Evolutionary conservation across 2,888 invertebrate genomes (phyloP).

Genomic region (Parnassius mnemosyne): DNA sequence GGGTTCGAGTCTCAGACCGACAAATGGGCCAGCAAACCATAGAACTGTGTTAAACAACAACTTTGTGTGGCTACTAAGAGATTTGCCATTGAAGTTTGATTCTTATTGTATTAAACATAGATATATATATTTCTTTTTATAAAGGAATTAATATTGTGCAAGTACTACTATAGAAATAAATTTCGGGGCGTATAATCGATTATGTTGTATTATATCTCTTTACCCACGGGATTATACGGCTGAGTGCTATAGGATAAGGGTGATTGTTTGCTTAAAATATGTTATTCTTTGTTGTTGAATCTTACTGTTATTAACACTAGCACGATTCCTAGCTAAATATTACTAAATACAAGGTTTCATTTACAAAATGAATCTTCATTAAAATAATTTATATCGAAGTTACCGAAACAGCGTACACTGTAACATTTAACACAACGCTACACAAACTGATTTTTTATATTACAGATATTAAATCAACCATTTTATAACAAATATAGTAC

Average conservation of each 20-base stretch:
- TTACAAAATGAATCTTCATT: too few relatives aligned
- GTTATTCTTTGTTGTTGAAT: slow-evolving; percentile 32
- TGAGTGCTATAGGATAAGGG: slow-evolving; percentile 40
- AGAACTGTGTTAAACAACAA: slow-evolving; percentile 33
- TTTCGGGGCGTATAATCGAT: slow-evolving; percentile 68
- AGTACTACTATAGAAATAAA: slow-evolving; percentile 48
- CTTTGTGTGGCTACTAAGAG: slow-evolving; percentile 25
- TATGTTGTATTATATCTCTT: slow-evolving; percentile 64
- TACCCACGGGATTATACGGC: slow-evolving; percentile 48
- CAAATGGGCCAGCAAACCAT: slow-evolving; percentile 61
- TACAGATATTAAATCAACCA: too few relatives aligned
- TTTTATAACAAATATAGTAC: too few relatives aligned
- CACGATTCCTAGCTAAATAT: neutral
- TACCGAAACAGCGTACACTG: too few relatives aligned
- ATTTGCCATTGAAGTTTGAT: slow-evolving; percentile 7
- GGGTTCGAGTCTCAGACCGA: slow-evolving; percentile 41
- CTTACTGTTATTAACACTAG: slow-evolving; percentile 22
- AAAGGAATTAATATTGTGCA: slow-evolving; percentile 14
- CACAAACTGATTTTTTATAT: too few relatives aligned
- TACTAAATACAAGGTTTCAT: too few relatives aligned
- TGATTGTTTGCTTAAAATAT: slow-evolving; percentile 41
- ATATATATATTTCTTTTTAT: neutral
- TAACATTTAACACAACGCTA: too few relatives aligned
- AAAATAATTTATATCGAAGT: too few relatives aligned
- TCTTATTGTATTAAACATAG: slow-evolving; percentile 1